Base-by-base conservation (phyloP, 2,888 invertebrate species). In the Gastracanthus pulcherrimus region DNA sequence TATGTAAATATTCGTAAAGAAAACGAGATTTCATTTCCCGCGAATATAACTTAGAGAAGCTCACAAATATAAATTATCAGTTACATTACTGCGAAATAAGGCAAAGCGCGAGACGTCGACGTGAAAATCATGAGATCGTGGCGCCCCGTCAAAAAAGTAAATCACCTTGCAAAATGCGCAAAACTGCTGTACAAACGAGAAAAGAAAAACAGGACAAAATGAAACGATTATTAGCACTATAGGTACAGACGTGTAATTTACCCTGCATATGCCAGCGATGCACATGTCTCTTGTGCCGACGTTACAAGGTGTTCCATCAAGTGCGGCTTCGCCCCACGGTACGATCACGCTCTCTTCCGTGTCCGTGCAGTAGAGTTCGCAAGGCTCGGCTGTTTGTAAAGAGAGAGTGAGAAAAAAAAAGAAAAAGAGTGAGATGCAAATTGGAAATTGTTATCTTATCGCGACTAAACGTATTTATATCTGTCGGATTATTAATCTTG, bases 251-350 rank as follows among this genome's bases (percentile, higher is more conserved):
- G 2, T 69, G 19, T 48, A 76, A 90, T 92, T 91, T 90, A 95
- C 95, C 91, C 92, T 92, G 89, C 95, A 95, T 83, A 92, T 91
- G 45, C 95, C 95, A 81, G 93, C 92, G 84, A 95, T 93, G 88
- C 95, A 95, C 93, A 95, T 94, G 89, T 95, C 93, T 80, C 93
- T 92, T 0, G 94, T 93, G 23, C 94, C 94, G 0, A 93, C 92
- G 84, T 93, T 93, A 86, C 95, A 95, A 0, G 93, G 93, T 0
- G 95, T 95, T 16, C 95, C 95, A 88, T 95, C 95, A 60, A 93
- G 92, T 1, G 93, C 94, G 26, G 93, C 92, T 75, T 94, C 94
- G 66, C 93, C 93, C 87, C 95, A 90, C 88, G 93, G 93, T 19
- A 94, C 93, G 71, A 93, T 94, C 85, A 93, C 93, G 86, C 93